Base-by-base conservation (phyloP, 2,113 vertebrate genomes). In the Cygnus atratus region DNA sequence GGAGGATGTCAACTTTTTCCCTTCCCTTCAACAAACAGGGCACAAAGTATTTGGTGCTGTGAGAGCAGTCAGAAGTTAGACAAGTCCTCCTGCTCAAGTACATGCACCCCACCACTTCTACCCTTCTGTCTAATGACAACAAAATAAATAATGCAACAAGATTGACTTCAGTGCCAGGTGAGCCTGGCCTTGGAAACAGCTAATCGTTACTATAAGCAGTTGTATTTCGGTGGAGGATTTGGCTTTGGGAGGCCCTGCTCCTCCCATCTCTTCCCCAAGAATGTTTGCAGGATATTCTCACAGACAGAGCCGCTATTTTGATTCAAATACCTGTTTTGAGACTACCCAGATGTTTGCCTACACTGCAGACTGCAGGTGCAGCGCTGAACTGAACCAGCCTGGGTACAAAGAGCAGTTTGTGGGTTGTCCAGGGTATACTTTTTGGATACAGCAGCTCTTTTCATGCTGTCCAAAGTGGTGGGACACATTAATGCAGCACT, bases 121-220 rank as follows among this genome's bases (percentile, higher is more conserved):
- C 54, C 18, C 33, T 92, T 91, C 50, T 54, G n/a, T 70, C 33
- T 75, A 58, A 62, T 0, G 2, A 93, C 55, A 88, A 39, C 43
- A 87, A 89, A 96, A 95, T 95, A 92, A 96, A 94, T 91, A 93
- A 85, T 33, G 37, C 50, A 89, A 71, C 48, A 70, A 80, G 50
- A 78, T 6, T 41, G 74, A 72, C 65, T 87, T 85, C 41, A 83
- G 33, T 85, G 61, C 24, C 71, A 87, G 63, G 59, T 78, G 48
- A 68, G 73, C 82, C 37, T 1, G 9, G 70, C 44, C 37, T 52
- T 82, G 70, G 44, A 93, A 96, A 91, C 77, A 84, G 73, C 52
- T 65, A 25, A 68, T 89, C 5, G 3, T 62, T 92, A 62, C 14
- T 37, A 62, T 3, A 28, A 79, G 54, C 39, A 95, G 63, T 59